Evolutionary conservation across 2,888 invertebrate genomes (phyloP).

Genomic region (Zhengitettix transpicula): DNA sequence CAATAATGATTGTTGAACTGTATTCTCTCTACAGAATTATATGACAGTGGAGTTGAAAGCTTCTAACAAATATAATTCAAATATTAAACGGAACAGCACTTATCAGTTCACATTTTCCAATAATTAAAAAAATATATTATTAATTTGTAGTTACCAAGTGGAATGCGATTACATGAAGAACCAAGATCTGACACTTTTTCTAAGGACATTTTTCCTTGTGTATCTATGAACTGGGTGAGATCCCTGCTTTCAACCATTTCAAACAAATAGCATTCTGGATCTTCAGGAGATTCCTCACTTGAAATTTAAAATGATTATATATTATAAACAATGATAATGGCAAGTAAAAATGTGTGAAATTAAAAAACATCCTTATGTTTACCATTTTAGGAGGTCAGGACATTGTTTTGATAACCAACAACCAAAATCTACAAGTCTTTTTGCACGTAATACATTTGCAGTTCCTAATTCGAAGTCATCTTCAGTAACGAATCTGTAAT

Average conservation of each 20-base stretch:
- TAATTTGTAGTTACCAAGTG: too few relatives aligned
- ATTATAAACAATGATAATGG: too few relatives aligned
- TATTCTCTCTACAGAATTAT: neutral
- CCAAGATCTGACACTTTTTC: too few relatives aligned
- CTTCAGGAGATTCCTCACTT: too few relatives aligned
- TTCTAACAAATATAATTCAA: neutral
- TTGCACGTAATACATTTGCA: slow-evolving; percentile 29
- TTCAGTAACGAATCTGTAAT: neutral
- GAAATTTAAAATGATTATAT: too few relatives aligned
- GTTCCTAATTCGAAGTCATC: neutral
- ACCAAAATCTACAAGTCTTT: slow-evolving; percentile 32
- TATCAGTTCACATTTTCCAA: neutral
- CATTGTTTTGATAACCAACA: slow-evolving; percentile 18
- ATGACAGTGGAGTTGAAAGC: neutral
- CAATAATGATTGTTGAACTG: neutral
- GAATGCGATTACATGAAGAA: too few relatives aligned
- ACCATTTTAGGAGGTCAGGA: neutral
- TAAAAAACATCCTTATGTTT: neutral
- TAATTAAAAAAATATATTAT: too few relatives aligned
- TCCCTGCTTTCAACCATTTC: too few relatives aligned
- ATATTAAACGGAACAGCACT: neutral
- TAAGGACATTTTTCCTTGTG: too few relatives aligned
- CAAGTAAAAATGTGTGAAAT: neutral
- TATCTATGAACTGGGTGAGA: too few relatives aligned
- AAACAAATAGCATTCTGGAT: too few relatives aligned